These are phyloP conservation scores for Apeira syringaria DNA, from an alignment of 2,888 invertebrate genomes.

Conservation along the genomic window DNA sequence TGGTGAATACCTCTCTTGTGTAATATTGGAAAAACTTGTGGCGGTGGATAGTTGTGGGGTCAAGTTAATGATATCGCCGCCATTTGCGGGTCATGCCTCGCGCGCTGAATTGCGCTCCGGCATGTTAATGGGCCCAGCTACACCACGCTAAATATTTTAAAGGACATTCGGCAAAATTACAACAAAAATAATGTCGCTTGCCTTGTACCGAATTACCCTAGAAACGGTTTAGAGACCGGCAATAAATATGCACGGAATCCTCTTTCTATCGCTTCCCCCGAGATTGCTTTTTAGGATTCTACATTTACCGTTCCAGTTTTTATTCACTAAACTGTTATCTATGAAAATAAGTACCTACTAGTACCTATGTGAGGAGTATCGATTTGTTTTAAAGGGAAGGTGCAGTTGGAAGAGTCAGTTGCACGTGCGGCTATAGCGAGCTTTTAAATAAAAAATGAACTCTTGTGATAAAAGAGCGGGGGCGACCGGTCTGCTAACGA, in stretches of 20 bases:
- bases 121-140: conserved; percentile 80
- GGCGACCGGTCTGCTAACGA: conserved; percentile 38
- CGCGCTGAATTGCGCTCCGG: conserved; percentile 75
- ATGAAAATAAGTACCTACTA: conserved; percentile 13
- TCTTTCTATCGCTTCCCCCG: conserved; percentile 71
- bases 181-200: conserved; percentile 82
- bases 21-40: conserved; percentile 80
- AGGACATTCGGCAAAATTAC: conserved; percentile 82
- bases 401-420: conserved; percentile 53
- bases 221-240: conserved; percentile 77
- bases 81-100: conserved; percentile 78
- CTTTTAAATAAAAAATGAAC: conserved; percentile 74
- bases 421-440: conserved; percentile 59
- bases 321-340: conserved; percentile 15
- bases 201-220: conserved; percentile 80
- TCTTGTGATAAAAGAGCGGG: conserved; percentile 64
- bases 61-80: conserved; percentile 82
- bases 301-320: conserved; percentile 51
- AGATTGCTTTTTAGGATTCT: conserved; percentile 75
- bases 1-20: conserved; percentile 66
- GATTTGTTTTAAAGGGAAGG: conserved; percentile 50
- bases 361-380: conserved; percentile 33
- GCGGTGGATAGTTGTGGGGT: conserved; percentile 75
- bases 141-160: conserved; percentile 82
- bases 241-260: conserved; percentile 78